Conservation (phyloP, 2,797 vertebrate species). For the Spea hammondii region DNA sequence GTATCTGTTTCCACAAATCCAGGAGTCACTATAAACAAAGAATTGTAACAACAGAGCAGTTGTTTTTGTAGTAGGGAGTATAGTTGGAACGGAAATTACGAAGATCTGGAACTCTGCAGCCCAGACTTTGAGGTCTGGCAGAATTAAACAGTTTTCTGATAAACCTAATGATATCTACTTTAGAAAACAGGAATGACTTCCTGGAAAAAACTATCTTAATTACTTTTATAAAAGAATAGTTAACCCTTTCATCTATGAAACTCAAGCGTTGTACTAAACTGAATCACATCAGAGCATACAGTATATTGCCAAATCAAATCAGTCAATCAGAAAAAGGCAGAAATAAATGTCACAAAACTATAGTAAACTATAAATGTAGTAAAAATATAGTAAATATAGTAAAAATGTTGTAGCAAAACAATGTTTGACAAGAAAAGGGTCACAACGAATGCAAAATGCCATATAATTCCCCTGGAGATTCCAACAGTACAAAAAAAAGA, state of each 20-base stretch:
- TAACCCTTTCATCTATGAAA: neutral
- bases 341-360: no score
- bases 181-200: constrained; percentile 4
- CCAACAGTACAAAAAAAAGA: no score
- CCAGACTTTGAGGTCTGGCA: constrained; percentile 33
- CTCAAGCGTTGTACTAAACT: no score
- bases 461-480: no score
- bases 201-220: constrained; percentile 5
- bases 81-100: constrained; percentile 19
- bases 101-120: constrained; percentile 20
- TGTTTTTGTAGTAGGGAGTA: constrained; percentile 15
- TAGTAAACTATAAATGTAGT: no score
- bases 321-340: no score
- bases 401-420: no score
- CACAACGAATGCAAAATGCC: no score
- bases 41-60: neutral
- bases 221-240: neutral
- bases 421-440: no score
- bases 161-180: constrained; percentile 19
- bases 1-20: neutral
- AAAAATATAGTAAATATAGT: no score
- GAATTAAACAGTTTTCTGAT: constrained; percentile 17
- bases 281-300: no score
- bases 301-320: no score
- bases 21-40: neutral